Percentiles rank a stretch among this genome's conserved stretches.
phyloP scores from a whole-genome alignment of 64 coral and sea anemone species.

The Porites lutea region DNA sequence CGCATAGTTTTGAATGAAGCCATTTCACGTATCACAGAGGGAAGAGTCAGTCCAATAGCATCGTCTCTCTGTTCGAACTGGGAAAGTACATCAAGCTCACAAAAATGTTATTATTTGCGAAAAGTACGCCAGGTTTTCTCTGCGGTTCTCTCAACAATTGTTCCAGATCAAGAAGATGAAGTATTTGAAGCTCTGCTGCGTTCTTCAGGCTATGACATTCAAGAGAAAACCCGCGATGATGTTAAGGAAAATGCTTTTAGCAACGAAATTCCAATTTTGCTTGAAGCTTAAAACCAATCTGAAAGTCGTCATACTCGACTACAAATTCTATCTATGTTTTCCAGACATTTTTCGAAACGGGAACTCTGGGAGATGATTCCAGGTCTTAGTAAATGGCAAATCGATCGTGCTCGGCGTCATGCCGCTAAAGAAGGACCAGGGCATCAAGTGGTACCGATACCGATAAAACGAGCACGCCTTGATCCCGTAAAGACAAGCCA shows the following conservation, averaged over 20 bases:
- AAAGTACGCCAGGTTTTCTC: no score
- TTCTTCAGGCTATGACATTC: no score
- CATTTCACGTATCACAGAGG: constrained; percentile 1
- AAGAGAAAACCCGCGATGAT: no score
- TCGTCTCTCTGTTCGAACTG: background rate
- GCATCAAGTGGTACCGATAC: no score
- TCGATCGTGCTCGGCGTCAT: background rate
- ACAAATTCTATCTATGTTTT: background rate
- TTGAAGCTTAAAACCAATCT: background rate
- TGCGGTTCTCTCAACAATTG: no score
- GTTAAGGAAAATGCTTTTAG: no score
- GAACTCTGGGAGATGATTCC: no score
- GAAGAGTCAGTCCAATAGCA: constrained; percentile 28
- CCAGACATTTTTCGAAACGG: background rate
- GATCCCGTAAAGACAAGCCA: background rate
- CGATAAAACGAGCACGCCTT: background rate
- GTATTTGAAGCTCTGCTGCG: no score
- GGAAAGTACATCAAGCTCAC: no score
- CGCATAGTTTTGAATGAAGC: constrained; percentile 22
- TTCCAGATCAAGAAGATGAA: no score
- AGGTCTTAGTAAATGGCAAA: background rate
- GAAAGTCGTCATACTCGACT: background rate
- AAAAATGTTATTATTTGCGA: no score
- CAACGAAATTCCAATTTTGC: background rate
- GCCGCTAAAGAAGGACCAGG: background rate